Conservation (phyloP, 2,888 invertebrate genomes). For the Eupithecia insigniata region DNA sequence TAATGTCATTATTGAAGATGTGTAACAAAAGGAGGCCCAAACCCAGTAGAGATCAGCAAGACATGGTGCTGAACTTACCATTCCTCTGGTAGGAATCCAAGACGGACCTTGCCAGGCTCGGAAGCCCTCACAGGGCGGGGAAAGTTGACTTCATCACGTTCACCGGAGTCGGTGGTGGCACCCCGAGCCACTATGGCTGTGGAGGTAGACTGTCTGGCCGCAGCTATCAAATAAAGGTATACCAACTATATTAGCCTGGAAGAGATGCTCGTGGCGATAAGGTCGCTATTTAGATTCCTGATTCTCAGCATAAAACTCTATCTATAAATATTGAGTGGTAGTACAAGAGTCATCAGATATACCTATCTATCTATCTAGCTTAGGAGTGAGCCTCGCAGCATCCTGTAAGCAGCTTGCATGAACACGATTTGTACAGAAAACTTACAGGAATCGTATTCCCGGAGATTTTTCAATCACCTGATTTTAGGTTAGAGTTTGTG, state of each 20-base stretch:
- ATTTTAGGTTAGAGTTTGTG: constrained; percentile 37
- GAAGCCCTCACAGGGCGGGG: constrained; percentile 88
- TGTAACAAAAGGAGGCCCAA: too few species aligned
- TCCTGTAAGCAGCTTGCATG: background rate
- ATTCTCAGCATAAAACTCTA: too few species aligned
- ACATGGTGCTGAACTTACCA: constrained; percentile 86
- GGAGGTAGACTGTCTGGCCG: constrained; percentile 74
- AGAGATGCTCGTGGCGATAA: background rate
- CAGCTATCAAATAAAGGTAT: constrained; percentile 57
- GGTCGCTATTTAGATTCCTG: background rate
- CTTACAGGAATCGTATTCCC: background rate
- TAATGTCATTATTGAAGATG: too few species aligned
- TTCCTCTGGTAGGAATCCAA: constrained; percentile 96
- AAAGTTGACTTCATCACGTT: constrained; percentile 89
- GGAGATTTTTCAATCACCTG: background rate
- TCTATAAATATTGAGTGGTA: background rate
- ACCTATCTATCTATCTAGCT: background rate
- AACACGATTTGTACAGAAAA: background rate
- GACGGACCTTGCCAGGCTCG: constrained; percentile 90
- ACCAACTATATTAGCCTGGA: background rate
- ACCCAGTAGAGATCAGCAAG: too few species aligned
- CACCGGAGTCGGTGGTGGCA: constrained; percentile 80
- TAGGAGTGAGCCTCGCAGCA: background rate
- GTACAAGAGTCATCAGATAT: too few species aligned
- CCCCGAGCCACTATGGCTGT: constrained; percentile 82